Conservation (phyloP, 2,888 invertebrate genomes). For the Lymantria monacha region DNA sequence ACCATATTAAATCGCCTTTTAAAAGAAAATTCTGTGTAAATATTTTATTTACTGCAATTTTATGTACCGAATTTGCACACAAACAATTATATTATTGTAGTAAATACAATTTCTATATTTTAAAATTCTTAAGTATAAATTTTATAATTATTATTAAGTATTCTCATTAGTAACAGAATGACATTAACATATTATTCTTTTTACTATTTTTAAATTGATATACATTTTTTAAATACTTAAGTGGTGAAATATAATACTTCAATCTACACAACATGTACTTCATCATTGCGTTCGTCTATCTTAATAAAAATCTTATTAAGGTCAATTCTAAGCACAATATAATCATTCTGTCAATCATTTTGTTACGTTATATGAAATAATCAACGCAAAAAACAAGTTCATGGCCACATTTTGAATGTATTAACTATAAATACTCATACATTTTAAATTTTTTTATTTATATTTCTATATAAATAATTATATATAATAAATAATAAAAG, state of each 20-base stretch:
- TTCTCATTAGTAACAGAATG: neutral
- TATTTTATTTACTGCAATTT: too few relatives aligned
- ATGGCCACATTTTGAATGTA: conserved; percentile 25
- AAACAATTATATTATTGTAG: neutral
- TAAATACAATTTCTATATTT: neutral
- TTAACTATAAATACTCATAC: neutral
- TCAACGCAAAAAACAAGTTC: conserved; percentile 28
- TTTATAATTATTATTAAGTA: neutral
- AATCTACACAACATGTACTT: too few relatives aligned
- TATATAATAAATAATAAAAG: too few relatives aligned
- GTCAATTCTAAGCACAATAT: conserved; percentile 27
- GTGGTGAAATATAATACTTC: too few relatives aligned
- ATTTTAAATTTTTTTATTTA: too few relatives aligned
- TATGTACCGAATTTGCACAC: neutral
- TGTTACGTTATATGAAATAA: conserved; percentile 35
- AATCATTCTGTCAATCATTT: conserved; percentile 36
- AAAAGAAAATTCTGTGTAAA: too few relatives aligned
- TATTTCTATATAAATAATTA: too few relatives aligned
- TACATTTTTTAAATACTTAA: neutral
- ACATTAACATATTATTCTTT: too few relatives aligned
- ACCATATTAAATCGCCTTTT: too few relatives aligned
- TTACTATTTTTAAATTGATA: neutral
- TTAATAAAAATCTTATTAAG: conserved; percentile 12
- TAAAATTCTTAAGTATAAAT: neutral
- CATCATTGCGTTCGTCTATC: too few relatives aligned